Conservation (phyloP, 1,140 invertebrate species). For the Pseudomyrmex concolor region DNA sequence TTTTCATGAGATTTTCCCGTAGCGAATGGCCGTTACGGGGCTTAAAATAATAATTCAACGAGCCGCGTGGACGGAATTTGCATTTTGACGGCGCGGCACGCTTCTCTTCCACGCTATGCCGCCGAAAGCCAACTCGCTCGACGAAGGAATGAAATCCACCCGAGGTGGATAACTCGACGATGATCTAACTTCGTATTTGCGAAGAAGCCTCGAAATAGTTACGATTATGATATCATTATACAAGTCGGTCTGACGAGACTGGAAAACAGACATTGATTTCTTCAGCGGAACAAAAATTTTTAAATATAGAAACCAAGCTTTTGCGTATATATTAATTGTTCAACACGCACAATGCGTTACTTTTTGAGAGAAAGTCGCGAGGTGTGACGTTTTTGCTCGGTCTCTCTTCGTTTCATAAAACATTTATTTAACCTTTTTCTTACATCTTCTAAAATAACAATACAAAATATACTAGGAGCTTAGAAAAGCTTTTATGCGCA, state of each 20-base stretch:
- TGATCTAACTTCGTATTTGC: background rate
- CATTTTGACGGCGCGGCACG: slow-evolving; percentile 75
- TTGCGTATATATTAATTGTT: no score
- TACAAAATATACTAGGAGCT: slow-evolving; percentile 32
- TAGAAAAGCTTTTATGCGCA: slow-evolving; percentile 23
- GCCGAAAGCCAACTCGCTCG: slow-evolving; percentile 39
- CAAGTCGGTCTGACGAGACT: background rate
- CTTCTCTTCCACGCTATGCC: slow-evolving; percentile 55
- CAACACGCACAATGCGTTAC: background rate
- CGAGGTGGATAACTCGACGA: slow-evolving; percentile 33
- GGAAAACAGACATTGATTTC: background rate
- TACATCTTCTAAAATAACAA: slow-evolving; percentile 1
- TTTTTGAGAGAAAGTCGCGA: background rate
- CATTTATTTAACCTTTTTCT: background rate
- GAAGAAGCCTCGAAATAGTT: background rate
- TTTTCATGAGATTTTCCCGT: slow-evolving; percentile 81
- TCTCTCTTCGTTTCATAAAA: background rate
- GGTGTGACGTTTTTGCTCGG: background rate
- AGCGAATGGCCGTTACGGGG: slow-evolving; percentile 80
- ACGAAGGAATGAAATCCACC: slow-evolving; percentile 29
- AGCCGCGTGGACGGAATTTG: slow-evolving; percentile 79
- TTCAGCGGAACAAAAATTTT: no score
- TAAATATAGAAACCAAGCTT: no score
- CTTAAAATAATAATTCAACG: slow-evolving; percentile 83
- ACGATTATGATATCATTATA: background rate